phyloP scores from a whole-genome alignment of 2,113 vertebrate species.

The Oreotrochilus melanogaster region DNA sequence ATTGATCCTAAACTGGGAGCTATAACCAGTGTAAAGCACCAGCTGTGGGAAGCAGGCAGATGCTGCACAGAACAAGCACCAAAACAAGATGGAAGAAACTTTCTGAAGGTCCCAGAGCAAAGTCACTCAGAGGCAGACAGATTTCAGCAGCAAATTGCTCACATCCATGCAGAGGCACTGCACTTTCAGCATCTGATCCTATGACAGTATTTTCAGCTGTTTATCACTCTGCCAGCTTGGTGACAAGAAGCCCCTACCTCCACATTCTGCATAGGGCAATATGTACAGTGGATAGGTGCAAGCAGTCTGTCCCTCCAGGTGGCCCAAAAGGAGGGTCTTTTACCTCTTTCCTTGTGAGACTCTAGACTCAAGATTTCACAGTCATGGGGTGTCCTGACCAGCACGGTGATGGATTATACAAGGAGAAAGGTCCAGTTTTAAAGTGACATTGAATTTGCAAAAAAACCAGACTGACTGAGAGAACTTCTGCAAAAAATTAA shows the following conservation, averaged over 20 bases:
- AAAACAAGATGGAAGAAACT: slow-evolving; percentile 10
- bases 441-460: slow-evolving; percentile 20
- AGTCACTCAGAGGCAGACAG: neutral
- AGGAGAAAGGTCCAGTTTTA: slow-evolving; percentile 28
- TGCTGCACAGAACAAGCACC: neutral
- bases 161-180: neutral
- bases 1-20: slow-evolving; percentile 15
- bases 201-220: neutral
- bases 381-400: slow-evolving; percentile 36
- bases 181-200: neutral
- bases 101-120: neutral
- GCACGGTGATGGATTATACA: neutral
- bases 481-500: neutral
- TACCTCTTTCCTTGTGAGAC: slow-evolving; percentile 65
- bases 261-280: neutral
- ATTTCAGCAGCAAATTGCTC: neutral
- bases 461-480: slow-evolving; percentile 11
- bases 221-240: neutral
- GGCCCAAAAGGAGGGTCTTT: slow-evolving; percentile 45
- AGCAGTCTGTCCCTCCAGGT: slow-evolving; percentile 16
- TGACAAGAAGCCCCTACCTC: neutral
- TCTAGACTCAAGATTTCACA: slow-evolving; percentile 51
- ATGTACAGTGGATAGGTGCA: neutral
- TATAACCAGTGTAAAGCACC: neutral
- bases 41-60: neutral